phyloP scores from a whole-genome alignment of 2,888 invertebrate species.

The Tenthredo notha region DNA sequence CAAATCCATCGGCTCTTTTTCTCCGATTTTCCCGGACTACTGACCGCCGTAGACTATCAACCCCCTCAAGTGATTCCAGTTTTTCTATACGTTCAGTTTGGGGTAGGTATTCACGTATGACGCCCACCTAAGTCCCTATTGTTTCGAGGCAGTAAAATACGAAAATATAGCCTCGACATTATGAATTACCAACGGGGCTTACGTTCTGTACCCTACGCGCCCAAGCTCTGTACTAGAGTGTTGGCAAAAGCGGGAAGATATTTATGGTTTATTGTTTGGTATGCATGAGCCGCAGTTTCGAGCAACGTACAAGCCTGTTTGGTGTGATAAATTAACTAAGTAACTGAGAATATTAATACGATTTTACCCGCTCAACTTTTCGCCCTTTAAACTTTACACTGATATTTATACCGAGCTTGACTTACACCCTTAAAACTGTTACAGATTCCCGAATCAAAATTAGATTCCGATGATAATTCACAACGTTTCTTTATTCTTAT shows the following conservation, averaged over 20 bases:
- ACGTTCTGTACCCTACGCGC: constrained; percentile 19
- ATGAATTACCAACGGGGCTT: constrained; percentile 48
- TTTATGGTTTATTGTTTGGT: constrained; percentile 50
- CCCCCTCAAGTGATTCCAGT: constrained; percentile 27
- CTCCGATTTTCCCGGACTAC: background rate
- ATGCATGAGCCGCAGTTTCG: constrained; percentile 33
- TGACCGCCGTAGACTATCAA: constrained; percentile 13
- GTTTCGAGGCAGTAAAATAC: constrained; percentile 42
- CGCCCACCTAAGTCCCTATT: constrained; percentile 40
- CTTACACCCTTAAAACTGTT: background rate
- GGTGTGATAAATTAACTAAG: constrained; percentile 47
- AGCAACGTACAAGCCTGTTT: background rate
- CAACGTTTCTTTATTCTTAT: background rate
- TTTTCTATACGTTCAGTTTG: background rate
- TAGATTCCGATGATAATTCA: background rate
- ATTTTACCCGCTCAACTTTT: background rate
- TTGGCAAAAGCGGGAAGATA: constrained; percentile 45
- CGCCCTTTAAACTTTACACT: constrained; percentile 23
- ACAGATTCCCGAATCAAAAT: background rate
- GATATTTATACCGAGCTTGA: background rate
- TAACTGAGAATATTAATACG: constrained; percentile 43
- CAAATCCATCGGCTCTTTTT: background rate
- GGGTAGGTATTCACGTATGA: background rate
- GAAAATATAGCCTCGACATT: constrained; percentile 46
- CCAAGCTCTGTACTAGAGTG: constrained; percentile 8